Evolutionary conservation across 1,140 invertebrate genomes (phyloP), one percentile per base, ranked within the genome.

Genomic region (Panulirus ornatus): DNA sequence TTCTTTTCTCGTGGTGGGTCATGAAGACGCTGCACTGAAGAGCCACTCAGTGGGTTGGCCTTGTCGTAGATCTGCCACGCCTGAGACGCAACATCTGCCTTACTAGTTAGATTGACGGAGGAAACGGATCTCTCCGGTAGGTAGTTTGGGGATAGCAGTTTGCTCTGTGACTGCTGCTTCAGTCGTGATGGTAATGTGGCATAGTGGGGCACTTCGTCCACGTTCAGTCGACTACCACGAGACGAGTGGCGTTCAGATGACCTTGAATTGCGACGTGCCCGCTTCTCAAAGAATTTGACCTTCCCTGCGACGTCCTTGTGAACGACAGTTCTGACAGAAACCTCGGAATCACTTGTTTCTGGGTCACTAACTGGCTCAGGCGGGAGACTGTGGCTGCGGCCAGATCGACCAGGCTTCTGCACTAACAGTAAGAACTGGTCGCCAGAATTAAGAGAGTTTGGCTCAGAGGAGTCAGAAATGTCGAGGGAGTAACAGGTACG

Each of bases 261-360:
- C 40, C 92, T 91, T 5, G 92, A 92, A 34, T 89, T 84, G 30
- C 87, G 90, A 38, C 92, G 89, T 51, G 92, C 92, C 90, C 89
- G 95, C 22, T 95, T 96, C 93, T 97, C 97, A 93, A 97, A 97
- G 93, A 96, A 97, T 93, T 97, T 96, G 1, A 97, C 96, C 93
- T 97, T 97, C 85, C 95, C 95, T 71, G 95, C 95, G 0, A 97
- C 95, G 83, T 96, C 95, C 83, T 96, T 95, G 84, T 94, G 94
- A 2, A 93, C 90, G 36, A 93, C 92, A 38, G 92, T 92, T 83
- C 91, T 84, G 30, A 92, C 89, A 30, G 92, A 93, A n/a, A 92
- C 90, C 19, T 92, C 91, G n/a, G 92, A 93, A 87, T 92, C 92
- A 73, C 91, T 92, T 9, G 92, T 91, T 30, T 91, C 89, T 9